These are phyloP conservation scores for Cyphomyrus plagiostoma DNA, from an alignment of 2,113 vertebrate species.

Conservation along the genomic window DNA sequence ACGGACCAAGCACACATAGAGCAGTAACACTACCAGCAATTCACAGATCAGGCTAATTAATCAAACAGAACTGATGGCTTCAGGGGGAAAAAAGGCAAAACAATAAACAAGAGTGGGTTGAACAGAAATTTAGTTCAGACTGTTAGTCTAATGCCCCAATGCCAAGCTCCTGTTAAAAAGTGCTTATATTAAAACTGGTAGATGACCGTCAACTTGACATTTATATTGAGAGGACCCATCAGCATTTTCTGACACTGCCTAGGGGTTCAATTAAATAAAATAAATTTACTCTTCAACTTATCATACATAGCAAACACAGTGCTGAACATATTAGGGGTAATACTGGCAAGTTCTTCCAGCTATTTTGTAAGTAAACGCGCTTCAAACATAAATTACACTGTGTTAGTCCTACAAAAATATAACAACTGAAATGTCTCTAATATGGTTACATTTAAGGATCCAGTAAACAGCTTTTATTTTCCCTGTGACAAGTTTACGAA, in stretches of 20 bases:
- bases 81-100: background rate
- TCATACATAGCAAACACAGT: background rate
- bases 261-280: slow-evolving; percentile 1
- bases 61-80: background rate
- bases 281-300: background rate
- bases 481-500: background rate
- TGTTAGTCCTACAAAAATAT: background rate
- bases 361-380: background rate
- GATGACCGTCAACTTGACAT: slow-evolving; percentile 12
- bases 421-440: background rate
- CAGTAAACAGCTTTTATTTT: background rate
- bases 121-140: background rate
- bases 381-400: background rate
- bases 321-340: background rate
- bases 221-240: slow-evolving; percentile 5
- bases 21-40: slow-evolving; percentile 11
- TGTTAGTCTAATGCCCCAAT: background rate
- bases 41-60: background rate
- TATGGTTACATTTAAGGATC: background rate
- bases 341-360: background rate
- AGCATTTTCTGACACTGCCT: background rate
- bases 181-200: background rate
- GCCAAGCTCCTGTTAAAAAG: background rate
- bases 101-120: background rate
- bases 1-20: background rate